Conservation (phyloP, 2,888 invertebrate genomes). For the Clunio marinus region DNA sequence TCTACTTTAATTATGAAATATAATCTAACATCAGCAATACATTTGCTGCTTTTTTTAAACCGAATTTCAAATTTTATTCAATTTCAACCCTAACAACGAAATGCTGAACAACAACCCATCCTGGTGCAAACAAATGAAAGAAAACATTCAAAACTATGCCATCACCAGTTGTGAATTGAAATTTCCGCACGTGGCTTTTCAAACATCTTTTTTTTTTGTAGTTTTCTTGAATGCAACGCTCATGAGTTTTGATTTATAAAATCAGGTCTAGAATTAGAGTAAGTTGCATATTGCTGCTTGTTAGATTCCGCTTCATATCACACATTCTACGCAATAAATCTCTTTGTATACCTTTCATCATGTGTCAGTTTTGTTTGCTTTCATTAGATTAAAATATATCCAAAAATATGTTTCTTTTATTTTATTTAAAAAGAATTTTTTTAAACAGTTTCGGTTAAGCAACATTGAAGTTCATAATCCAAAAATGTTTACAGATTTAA, state of each 20-base stretch:
- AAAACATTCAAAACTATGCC: background rate
- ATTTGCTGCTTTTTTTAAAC: background rate
- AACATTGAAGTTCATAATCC: too few relatives aligned
- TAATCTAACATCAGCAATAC: conserved; percentile 37
- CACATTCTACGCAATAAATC: background rate
- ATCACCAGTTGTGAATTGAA: conserved; percentile 12
- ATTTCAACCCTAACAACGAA: conserved; percentile 24
- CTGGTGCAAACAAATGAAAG: background rate
- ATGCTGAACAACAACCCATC: background rate
- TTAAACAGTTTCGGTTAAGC: too few relatives aligned
- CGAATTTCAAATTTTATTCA: too few relatives aligned
- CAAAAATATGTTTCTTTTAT: too few relatives aligned
- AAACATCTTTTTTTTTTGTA: conserved; percentile 17
- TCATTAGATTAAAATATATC: too few relatives aligned
- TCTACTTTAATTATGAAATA: conserved; percentile 38
- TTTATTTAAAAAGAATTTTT: too few relatives aligned
- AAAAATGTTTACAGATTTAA: too few relatives aligned
- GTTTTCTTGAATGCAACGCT: conserved; percentile 14
- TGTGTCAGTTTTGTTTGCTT: too few relatives aligned
- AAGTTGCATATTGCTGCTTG: too few relatives aligned
- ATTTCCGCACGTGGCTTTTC: conserved; percentile 38
- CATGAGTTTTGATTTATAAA: background rate
- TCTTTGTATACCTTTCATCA: background rate
- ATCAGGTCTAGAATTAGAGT: too few relatives aligned
- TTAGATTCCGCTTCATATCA: too few relatives aligned